phyloP scores from a whole-genome alignment of 1,140 invertebrate genomes.

The Danaus plexippus region DNA sequence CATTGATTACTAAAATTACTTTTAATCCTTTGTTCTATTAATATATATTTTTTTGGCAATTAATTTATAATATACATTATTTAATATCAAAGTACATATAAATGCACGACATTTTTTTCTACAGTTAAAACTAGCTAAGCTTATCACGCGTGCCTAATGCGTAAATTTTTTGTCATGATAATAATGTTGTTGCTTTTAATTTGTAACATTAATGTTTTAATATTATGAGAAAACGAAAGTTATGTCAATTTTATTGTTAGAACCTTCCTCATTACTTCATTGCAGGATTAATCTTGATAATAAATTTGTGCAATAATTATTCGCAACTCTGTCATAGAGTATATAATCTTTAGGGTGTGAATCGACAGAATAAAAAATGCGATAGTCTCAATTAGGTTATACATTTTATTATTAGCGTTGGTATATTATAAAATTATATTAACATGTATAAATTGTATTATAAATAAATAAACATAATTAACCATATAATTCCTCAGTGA shows the following conservation, averaged over 20 bases:
- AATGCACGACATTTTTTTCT: no score
- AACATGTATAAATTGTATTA: background rate
- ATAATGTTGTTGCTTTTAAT: no score
- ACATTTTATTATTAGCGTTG: background rate
- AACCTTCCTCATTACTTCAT: constrained; percentile 50
- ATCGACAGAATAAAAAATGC: background rate
- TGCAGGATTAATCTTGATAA: constrained; percentile 26
- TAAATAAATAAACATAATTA: background rate
- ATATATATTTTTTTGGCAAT: no score
- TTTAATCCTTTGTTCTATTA: no score
- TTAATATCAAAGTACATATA: no score
- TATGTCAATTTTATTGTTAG: constrained; percentile 46
- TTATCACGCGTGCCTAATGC: no score
- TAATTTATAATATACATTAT: no score
- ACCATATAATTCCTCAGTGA: background rate
- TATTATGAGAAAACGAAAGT: background rate
- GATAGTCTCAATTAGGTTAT: background rate
- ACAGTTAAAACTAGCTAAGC: no score
- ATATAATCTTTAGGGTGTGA: constrained; percentile 12
- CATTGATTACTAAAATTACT: no score
- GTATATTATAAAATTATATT: background rate
- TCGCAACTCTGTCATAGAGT: constrained; percentile 49
- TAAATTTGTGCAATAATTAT: constrained; percentile 37
- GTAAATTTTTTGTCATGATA: no score
- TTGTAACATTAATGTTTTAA: no score